Evolutionary conservation across 2,797 vertebrate genomes (phyloP).

Genomic region (Malurus leucopterus): DNA sequence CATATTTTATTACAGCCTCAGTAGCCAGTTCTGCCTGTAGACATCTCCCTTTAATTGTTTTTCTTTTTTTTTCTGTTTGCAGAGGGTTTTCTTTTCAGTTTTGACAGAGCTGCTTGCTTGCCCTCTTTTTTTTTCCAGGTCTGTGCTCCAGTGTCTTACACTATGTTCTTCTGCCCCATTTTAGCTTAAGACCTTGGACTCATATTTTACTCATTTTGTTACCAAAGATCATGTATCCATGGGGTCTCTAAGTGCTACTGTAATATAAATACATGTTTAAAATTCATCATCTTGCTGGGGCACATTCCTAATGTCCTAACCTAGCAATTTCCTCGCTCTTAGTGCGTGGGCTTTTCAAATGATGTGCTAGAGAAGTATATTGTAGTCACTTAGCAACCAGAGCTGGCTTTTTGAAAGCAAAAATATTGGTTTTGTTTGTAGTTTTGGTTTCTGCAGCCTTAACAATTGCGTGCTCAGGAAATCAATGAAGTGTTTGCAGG

Average conservation of each 20-base stretch:
- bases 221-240: background rate
- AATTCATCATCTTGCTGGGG: background rate
- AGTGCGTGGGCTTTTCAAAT: conserved; percentile 1
- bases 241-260: background rate
- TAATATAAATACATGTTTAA: background rate
- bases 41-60: background rate
- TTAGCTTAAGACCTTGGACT: background rate
- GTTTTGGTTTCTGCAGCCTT: conserved; percentile 5
- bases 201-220: background rate
- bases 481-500: background rate
- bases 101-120: background rate
- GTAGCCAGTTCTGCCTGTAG: background rate
- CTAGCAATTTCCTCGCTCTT: conserved; percentile 19
- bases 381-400: conserved; percentile 59
- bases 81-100: background rate
- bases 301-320: conserved; percentile 20
- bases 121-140: background rate
- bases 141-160: background rate
- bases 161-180: background rate
- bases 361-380: background rate
- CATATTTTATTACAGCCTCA: background rate
- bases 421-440: background rate
- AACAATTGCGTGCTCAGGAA: background rate
- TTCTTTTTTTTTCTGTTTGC: background rate
- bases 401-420: conserved; percentile 8